Percentiles rank a stretch among this genome's conserved stretches.
Evolutionary conservation across 2,888 invertebrate genomes (phyloP).

Genomic region (Coecobrya sp.): DNA sequence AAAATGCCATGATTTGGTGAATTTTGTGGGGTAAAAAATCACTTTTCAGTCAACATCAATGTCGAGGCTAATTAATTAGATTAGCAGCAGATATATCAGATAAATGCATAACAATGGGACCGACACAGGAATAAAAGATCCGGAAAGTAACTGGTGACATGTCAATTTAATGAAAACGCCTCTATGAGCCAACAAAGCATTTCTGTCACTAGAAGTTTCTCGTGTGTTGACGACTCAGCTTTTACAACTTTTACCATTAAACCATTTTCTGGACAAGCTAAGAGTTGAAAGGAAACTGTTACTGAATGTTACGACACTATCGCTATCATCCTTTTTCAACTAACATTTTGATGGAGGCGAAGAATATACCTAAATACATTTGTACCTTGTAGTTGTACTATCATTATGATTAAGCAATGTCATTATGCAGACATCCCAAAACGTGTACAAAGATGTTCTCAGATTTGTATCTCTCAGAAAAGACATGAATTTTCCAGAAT

Average conservation of each 20-base stretch:
- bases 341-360: neutral
- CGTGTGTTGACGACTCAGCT: neutral
- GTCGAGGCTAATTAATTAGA: slow-evolving; percentile 54
- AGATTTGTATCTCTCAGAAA: neutral
- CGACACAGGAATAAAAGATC: neutral
- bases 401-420: neutral
- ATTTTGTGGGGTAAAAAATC: too few species aligned
- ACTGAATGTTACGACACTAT: neutral
- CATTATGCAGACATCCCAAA: neutral
- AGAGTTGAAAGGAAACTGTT: neutral
- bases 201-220: neutral
- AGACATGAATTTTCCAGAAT: too few species aligned
- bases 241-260: slow-evolving; percentile 6
- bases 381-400: neutral
- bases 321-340: neutral
- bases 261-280: neutral
- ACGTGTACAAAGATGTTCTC: neutral
- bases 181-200: neutral
- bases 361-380: neutral
- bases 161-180: slow-evolving; percentile 2
- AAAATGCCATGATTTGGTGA: too few species aligned
- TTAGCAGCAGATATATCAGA: neutral
- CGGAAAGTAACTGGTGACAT: neutral
- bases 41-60: neutral
- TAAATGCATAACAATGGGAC: neutral